Evolutionary conservation across 1,140 invertebrate species (phyloP).

Genomic region (Batillaria attramentaria): DNA sequence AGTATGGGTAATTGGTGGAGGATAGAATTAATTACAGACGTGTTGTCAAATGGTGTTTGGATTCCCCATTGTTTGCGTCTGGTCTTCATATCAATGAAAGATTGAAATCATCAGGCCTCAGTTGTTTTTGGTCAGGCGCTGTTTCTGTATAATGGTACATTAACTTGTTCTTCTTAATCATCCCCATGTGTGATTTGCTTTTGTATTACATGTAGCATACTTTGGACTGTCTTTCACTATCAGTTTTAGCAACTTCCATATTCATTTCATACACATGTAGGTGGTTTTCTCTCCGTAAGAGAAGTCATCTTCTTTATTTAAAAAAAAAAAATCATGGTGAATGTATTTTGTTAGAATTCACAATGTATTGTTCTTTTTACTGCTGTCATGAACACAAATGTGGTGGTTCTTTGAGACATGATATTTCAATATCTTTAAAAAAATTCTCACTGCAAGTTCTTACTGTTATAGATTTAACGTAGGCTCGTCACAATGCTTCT

Average conservation of each 20-base stretch:
- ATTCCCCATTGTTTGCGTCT: no score
- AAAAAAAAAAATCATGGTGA: neutral
- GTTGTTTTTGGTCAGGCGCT: no score
- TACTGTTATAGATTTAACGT: neutral
- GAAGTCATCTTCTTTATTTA: neutral
- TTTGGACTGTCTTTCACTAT: neutral
- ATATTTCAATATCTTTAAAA: no score
- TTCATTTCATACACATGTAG: neutral
- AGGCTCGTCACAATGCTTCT: neutral
- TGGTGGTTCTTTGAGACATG: no score
- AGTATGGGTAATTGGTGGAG: no score
- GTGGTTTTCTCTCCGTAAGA: neutral
- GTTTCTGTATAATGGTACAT: no score
- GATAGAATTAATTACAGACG: no score
- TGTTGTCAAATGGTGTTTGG: no score
- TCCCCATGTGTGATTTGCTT: no score
- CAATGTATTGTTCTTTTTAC: neutral
- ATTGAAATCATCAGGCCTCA: no score
- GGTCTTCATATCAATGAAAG: no score
- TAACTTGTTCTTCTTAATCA: no score
- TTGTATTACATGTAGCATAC: neutral
- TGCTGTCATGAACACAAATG: neutral
- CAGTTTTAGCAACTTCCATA: neutral
- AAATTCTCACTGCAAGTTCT: neutral
- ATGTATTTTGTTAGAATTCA: neutral